These are phyloP conservation scores for Rhea americana DNA, from an alignment of 2,113 vertebrate species.

Conservation along the genomic window DNA sequence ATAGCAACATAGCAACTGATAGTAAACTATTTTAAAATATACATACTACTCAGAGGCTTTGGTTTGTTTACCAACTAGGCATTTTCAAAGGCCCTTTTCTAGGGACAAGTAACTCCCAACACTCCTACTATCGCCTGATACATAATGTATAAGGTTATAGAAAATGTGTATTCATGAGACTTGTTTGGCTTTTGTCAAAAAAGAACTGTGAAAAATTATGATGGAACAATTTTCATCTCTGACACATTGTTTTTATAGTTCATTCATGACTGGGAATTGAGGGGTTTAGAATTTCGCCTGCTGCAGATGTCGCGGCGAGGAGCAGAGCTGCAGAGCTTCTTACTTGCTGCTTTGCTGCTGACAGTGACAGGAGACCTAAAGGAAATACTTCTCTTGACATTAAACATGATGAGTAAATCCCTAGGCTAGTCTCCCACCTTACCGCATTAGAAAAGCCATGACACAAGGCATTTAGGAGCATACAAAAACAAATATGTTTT, in stretches of 20 bases:
- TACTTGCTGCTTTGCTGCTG: conserved; percentile 70
- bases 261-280: conserved; percentile 79
- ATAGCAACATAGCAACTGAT: not conserved
- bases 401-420: conserved; percentile 65
- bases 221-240: conserved; percentile 84
- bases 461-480: not conserved
- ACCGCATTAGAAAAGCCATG: not conserved
- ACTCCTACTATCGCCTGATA: conserved; percentile 73
- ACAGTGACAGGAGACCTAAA: conserved; percentile 58
- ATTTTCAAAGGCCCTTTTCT: conserved; percentile 77
- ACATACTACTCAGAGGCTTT: conserved; percentile 32
- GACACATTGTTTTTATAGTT: conserved; percentile 81
- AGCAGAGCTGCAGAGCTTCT: conserved; percentile 60
- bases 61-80: conserved; percentile 76
- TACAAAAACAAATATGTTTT: not conserved
- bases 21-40: conserved; percentile 64
- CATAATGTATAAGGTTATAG: conserved; percentile 80
- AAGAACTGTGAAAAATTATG: conserved; percentile 83
- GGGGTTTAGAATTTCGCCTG: conserved; percentile 70
- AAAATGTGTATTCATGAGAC: conserved; percentile 82
- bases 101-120: conserved; percentile 78
- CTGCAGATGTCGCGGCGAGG: conserved; percentile 65
- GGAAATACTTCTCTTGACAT: conserved; percentile 32
- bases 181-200: conserved; percentile 82
- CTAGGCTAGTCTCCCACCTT: conserved; percentile 38